Percentiles rank a stretch among this genome's conserved stretches.
Evolutionary conservation across 2,113 vertebrate species (phyloP).

Genomic region (Chlamydotis undulata): DNA sequence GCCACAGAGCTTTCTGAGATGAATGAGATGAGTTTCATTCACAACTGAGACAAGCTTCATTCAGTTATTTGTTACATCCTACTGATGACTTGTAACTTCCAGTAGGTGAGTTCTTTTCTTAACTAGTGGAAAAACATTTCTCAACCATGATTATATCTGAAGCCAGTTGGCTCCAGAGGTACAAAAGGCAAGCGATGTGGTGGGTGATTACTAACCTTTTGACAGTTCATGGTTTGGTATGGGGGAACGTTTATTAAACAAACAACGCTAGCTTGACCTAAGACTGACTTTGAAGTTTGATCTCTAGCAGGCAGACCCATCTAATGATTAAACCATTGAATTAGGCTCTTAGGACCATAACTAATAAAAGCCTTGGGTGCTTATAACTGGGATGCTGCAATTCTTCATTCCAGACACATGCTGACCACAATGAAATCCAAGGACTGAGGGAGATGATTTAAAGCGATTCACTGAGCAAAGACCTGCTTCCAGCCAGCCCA

Average conservation of each 20-base stretch:
- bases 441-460: conserved; percentile 15
- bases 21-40: conserved; percentile 32
- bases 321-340: conserved; percentile 62
- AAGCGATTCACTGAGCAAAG: not conserved
- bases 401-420: conserved; percentile 42
- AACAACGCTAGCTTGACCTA: conserved; percentile 38
- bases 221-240: not conserved
- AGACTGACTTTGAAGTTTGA: conserved; percentile 57
- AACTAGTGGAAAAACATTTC: not conserved
- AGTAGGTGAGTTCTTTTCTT: not conserved
- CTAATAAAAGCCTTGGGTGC: conserved; percentile 27
- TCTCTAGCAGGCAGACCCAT: conserved; percentile 30
- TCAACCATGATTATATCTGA: not conserved
- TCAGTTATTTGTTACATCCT: not conserved
- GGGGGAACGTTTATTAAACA: conserved; percentile 34
- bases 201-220: not conserved
- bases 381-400: conserved; percentile 18
- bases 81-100: not conserved
- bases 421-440: conserved; percentile 39
- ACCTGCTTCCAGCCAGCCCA: not conserved
- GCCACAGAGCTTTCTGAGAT: not conserved
- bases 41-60: conserved; percentile 8
- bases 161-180: not conserved
- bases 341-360: not conserved
- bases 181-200: not conserved